Conservation (phyloP, 1,140 invertebrate genomes). For the Listronotus bonariensis region DNA sequence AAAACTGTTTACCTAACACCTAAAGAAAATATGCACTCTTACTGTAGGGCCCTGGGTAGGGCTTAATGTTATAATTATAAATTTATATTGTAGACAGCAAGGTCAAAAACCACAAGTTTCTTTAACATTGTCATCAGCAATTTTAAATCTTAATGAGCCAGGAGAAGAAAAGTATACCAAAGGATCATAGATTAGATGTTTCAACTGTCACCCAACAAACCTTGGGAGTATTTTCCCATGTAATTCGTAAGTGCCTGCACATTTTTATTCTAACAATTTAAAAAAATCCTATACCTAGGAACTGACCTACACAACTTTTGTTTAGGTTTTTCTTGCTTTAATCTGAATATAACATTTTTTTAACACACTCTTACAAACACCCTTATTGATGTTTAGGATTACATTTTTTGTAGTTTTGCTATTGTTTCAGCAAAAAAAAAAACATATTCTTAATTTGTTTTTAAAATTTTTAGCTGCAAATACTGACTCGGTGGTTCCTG, state of each 20-base stretch:
- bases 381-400: no score
- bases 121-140: constrained; percentile 69
- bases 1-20: no score
- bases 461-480: constrained; percentile 57
- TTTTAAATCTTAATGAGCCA: constrained; percentile 71
- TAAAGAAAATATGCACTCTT: no score
- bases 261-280: background rate
- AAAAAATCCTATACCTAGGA: no score
- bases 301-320: no score
- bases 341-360: no score
- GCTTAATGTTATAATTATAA: no score
- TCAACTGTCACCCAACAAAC: constrained; percentile 87
- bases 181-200: constrained; percentile 88
- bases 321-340: no score
- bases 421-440: no score
- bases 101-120: constrained; percentile 75
- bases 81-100: constrained; percentile 55
- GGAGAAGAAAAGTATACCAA: constrained; percentile 78
- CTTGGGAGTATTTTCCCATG: constrained; percentile 86
- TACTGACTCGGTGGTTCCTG: constrained; percentile 69
- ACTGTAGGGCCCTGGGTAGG: no score
- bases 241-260: constrained; percentile 63
- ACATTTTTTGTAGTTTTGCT: no score
- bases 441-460: constrained; percentile 17
- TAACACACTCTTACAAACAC: no score